Conservation (phyloP, 2,797 vertebrate species). For the Bryconaethiops microstoma region DNA sequence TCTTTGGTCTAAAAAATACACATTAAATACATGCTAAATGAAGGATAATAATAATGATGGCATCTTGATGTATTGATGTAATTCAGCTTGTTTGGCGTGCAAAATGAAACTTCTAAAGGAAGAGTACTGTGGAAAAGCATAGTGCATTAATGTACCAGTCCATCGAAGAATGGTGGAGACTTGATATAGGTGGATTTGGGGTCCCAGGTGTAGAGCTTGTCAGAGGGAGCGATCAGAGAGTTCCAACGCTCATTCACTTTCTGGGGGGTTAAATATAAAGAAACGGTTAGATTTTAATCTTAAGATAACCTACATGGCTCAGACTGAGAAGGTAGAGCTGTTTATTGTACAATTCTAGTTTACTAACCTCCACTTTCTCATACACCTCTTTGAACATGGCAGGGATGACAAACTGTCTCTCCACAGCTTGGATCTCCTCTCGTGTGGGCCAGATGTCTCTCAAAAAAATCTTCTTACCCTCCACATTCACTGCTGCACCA, state of each 20-base stretch:
- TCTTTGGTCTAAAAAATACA: constrained; percentile 77
- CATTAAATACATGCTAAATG: neutral
- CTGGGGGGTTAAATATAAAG: constrained; percentile 66
- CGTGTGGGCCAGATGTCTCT: constrained; percentile 95
- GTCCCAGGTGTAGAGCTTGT: constrained; percentile 92
- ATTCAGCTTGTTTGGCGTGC: neutral
- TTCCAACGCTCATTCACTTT: constrained; percentile 95
- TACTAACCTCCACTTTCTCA: constrained; percentile 91
- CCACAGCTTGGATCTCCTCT: constrained; percentile 92
- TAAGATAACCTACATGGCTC: neutral
- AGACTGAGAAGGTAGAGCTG: neutral
- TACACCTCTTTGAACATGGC: constrained; percentile 99
- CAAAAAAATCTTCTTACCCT: constrained; percentile 87
- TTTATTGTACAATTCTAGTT: neutral
- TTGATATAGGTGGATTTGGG: constrained; percentile 97
- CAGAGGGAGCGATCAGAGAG: constrained; percentile 84
- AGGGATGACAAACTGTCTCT: constrained; percentile 89
- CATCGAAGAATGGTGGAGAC: constrained; percentile 94
- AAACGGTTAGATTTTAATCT: neutral
- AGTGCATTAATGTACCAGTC: constrained; percentile 78
- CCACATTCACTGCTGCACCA: constrained; percentile 78
- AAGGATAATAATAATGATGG: neutral
- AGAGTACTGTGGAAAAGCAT: neutral
- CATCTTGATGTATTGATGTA: neutral
- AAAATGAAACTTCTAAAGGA: neutral